Evolutionary conservation across 2,797 vertebrate genomes (phyloP).

Genomic region (Myoxocephalus aenaeus): DNA sequence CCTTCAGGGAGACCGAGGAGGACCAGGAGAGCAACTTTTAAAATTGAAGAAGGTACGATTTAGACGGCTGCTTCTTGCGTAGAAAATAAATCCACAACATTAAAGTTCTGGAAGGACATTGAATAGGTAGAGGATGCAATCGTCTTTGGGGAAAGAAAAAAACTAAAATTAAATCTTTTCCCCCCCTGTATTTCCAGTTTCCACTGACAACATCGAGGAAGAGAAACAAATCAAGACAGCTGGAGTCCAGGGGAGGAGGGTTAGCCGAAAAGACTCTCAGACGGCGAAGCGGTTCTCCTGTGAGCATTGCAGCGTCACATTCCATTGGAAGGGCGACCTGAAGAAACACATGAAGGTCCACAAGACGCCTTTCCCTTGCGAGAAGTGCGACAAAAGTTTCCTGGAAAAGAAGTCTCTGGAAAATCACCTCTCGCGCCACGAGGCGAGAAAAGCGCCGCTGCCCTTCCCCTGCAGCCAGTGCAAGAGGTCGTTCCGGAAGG

Average conservation of each 20-base stretch:
- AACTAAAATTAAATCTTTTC: background rate
- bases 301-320: constrained; percentile 61
- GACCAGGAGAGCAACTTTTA: constrained; percentile 25
- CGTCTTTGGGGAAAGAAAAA: background rate
- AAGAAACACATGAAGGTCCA: constrained; percentile 73
- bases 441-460: constrained; percentile 41
- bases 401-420: constrained; percentile 70
- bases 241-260: constrained; percentile 22
- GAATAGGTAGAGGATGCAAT: background rate
- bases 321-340: constrained; percentile 73
- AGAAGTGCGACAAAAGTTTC: constrained; percentile 81
- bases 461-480: constrained; percentile 74
- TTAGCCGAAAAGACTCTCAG: constrained; percentile 22
- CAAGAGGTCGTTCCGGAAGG: constrained; percentile 69
- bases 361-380: constrained; percentile 80
- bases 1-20: constrained; percentile 30
- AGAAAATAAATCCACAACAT: background rate
- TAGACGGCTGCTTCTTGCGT: background rate
- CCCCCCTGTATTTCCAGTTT: constrained; percentile 30
- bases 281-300: constrained; percentile 68
- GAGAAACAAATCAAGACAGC: constrained; percentile 6
- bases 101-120: background rate
- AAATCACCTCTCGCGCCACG: constrained; percentile 63
- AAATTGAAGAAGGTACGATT: constrained; percentile 47
- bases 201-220: constrained; percentile 21